Evolutionary conservation across 2,888 invertebrate genomes (phyloP).

Genomic region (Tachina lurida): DNA sequence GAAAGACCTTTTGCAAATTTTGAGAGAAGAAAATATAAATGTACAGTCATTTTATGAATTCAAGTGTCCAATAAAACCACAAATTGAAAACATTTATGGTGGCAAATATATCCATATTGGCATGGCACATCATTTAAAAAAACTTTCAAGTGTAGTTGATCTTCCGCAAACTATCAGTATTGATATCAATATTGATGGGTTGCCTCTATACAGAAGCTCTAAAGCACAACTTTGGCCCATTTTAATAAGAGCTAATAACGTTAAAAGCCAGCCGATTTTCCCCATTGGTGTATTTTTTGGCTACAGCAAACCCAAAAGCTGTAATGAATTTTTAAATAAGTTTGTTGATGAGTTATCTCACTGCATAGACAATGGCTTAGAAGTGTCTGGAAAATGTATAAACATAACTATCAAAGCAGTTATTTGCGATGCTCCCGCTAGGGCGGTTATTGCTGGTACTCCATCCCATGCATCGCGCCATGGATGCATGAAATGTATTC

Average conservation of each 20-base stretch:
- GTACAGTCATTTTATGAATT: slow-evolving; percentile 23
- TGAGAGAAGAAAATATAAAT: slow-evolving; percentile 12
- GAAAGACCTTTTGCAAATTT: neutral
- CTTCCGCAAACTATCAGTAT: slow-evolving; percentile 14
- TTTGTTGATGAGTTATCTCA: slow-evolving; percentile 36
- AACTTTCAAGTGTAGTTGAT: slow-evolving; percentile 19
- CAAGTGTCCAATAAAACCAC: slow-evolving; percentile 8
- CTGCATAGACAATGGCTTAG: slow-evolving; percentile 32
- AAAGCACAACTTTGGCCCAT: neutral
- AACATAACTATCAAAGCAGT: slow-evolving; percentile 28
- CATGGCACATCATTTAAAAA: slow-evolving; percentile 20
- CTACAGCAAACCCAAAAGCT: slow-evolving; percentile 39
- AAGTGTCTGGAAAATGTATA: slow-evolving; percentile 23
- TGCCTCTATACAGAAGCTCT: slow-evolving; percentile 36
- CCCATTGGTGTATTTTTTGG: slow-evolving; percentile 31
- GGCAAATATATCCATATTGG: slow-evolving; percentile 41
- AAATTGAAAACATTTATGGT: slow-evolving; percentile 19
- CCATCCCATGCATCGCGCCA: slow-evolving; percentile 52
- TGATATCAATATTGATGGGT: slow-evolving; percentile 37
- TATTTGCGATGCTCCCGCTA: slow-evolving; percentile 46
- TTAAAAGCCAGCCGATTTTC: slow-evolving; percentile 21
- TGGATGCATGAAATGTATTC: slow-evolving; percentile 49
- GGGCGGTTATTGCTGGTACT: slow-evolving; percentile 32
- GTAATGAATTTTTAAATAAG: slow-evolving; percentile 25
- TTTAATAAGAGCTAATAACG: slow-evolving; percentile 36